Evolutionary conservation across 1,140 invertebrate genomes (phyloP).

Genomic region (Prorops nasuta): DNA sequence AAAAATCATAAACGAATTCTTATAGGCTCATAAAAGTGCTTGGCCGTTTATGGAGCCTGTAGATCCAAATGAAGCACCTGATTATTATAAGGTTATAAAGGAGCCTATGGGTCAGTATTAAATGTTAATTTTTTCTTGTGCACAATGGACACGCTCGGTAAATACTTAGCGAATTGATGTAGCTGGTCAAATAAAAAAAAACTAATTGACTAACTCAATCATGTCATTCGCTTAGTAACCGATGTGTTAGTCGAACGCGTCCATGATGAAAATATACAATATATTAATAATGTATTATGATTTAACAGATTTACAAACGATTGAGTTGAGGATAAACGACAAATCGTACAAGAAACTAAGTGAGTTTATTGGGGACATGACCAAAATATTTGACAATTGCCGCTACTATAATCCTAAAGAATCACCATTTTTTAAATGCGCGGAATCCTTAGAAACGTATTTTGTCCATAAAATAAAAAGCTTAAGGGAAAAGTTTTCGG

Average conservation of each 20-base stretch:
- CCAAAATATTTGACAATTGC: slow-evolving; percentile 98
- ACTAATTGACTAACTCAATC: no score
- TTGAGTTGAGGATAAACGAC: slow-evolving; percentile 84
- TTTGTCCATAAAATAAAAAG: slow-evolving; percentile 90
- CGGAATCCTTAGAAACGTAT: slow-evolving; percentile 90
- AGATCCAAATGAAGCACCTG: slow-evolving; percentile 90
- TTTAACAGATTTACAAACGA: slow-evolving; percentile 86
- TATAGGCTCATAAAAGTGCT: slow-evolving; percentile 82
- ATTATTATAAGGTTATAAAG: slow-evolving; percentile 97
- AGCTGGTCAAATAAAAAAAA: no score
- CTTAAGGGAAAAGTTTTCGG: slow-evolving; percentile 76
- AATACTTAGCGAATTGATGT: no score
- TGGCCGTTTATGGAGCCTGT: slow-evolving; percentile 98
- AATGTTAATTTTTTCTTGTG: slow-evolving; percentile 2
- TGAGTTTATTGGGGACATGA: slow-evolving; percentile 96
- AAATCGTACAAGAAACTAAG: slow-evolving; percentile 82
- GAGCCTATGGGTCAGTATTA: slow-evolving; percentile 91
- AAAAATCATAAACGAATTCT: slow-evolving; percentile 22
- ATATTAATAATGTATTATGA: slow-evolving; percentile 17
- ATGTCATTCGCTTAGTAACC: no score
- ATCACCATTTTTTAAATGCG: slow-evolving; percentile 93
- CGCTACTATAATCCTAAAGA: slow-evolving; percentile 94
- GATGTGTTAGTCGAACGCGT: no score
- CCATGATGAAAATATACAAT: slow-evolving; percentile 3
- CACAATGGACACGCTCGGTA: no score